Percentiles rank a stretch among this genome's conserved stretches.
phyloP scores from a whole-genome alignment of 2,888 invertebrate genomes.

The Patella pellucida region DNA sequence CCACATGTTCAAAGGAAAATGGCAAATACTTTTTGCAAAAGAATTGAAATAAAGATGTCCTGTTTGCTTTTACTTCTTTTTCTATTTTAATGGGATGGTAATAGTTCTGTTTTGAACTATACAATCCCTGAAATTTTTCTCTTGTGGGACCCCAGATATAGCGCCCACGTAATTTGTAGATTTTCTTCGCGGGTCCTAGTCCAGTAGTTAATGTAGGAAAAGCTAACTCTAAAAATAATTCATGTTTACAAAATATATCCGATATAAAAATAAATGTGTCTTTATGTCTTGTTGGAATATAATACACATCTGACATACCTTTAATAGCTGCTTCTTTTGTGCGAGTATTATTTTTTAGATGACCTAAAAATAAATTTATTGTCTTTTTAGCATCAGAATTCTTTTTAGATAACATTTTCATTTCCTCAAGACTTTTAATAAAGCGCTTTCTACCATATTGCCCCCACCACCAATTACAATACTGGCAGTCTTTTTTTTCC shows the following conservation, averaged over 20 bases:
- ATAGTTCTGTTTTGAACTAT: constrained; percentile 7
- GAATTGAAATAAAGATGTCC: neutral
- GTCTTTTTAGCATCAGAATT: too few species aligned
- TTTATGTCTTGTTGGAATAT: constrained; percentile 11
- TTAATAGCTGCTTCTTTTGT: too few species aligned
- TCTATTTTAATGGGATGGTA: constrained; percentile 5
- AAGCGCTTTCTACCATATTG: neutral
- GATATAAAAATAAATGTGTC: neutral
- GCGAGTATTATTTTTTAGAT: too few species aligned
- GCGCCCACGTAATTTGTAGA: neutral
- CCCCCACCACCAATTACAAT: neutral
- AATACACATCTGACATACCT: constrained; percentile 9
- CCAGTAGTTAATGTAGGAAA: constrained; percentile 4
- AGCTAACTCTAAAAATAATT: neutral
- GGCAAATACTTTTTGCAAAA: constrained; percentile 13
- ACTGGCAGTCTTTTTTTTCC: neutral
- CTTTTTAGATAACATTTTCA: too few species aligned
- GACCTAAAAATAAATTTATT: too few species aligned
- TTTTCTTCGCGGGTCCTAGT: neutral
- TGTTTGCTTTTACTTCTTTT: constrained; percentile 3
- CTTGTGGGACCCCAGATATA: neutral
- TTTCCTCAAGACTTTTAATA: too few species aligned
- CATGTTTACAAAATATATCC: neutral
- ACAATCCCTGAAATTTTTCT: neutral
- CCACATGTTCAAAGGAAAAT: neutral